Evolutionary conservation across 1,140 invertebrate genomes (phyloP).

Genomic region (Cataglyphis hispanica): DNA sequence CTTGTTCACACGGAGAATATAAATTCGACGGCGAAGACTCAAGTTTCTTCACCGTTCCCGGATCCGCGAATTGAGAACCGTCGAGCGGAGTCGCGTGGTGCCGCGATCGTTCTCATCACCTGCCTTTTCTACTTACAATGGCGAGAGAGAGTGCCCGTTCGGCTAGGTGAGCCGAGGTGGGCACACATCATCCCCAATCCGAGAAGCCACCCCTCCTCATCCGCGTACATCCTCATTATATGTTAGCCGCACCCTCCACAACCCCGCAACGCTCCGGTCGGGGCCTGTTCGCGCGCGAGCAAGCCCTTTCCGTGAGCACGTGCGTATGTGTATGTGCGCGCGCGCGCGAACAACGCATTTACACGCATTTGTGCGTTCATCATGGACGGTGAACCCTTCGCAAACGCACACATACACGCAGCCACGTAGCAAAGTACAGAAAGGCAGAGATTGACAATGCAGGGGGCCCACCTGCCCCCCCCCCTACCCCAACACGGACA

Average conservation of each 20-base stretch:
- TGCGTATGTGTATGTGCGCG: neutral
- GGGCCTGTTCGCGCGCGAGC: slow-evolving; percentile 56
- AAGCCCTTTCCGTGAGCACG: slow-evolving; percentile 6
- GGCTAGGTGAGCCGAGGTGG: slow-evolving; percentile 79
- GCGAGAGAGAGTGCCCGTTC: slow-evolving; percentile 77
- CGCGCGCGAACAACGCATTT: slow-evolving; percentile 48
- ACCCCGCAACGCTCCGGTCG: slow-evolving; percentile 14
- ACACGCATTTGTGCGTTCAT: slow-evolving; percentile 16
- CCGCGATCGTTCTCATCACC: slow-evolving; percentile 86
- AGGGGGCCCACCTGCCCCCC: slow-evolving; percentile 86
- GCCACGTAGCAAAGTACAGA: slow-evolving; percentile 78
- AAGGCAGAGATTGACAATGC: slow-evolving; percentile 86
- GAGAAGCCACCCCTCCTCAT: slow-evolving; percentile 77
- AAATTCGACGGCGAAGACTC: neutral
- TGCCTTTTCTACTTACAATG: slow-evolving; percentile 83
- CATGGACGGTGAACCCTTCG: slow-evolving; percentile 69
- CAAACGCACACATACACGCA: slow-evolving; percentile 64
- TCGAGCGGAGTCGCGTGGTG: slow-evolving; percentile 83
- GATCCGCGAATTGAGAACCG: slow-evolving; percentile 80
- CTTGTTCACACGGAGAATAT: neutral
- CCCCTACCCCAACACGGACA: slow-evolving; percentile 84
- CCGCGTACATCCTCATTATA: slow-evolving; percentile 81
- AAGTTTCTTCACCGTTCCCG: slow-evolving; percentile 2
- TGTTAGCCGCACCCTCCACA: slow-evolving; percentile 72
- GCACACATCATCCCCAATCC: slow-evolving; percentile 72